phyloP scores from a whole-genome alignment of 2,888 invertebrate genomes.

The Liposcelis brunnea region DNA sequence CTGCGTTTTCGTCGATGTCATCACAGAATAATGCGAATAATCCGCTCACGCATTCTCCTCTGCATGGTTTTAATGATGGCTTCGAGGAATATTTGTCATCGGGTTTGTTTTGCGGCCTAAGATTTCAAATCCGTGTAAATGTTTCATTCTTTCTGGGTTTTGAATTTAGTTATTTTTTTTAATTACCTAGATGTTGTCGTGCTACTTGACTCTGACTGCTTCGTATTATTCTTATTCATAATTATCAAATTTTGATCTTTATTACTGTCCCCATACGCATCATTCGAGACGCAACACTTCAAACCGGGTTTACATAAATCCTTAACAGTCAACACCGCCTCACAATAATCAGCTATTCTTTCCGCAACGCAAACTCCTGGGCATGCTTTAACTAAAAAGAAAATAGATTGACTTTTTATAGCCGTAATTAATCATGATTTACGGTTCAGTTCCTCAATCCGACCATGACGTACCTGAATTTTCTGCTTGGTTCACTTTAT shows the following conservation, averaged over 20 bases:
- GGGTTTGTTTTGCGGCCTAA: background rate
- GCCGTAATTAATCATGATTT: no score
- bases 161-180: no score
- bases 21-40: slow-evolving; percentile 74
- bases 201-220: slow-evolving; percentile 26
- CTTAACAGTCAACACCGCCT: slow-evolving; percentile 57
- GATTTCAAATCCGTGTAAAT: no score
- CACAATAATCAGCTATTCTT: slow-evolving; percentile 67
- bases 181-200: slow-evolving; percentile 23
- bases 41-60: slow-evolving; percentile 70
- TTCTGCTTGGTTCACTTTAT: no score
- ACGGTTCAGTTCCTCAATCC: no score
- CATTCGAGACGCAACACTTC: slow-evolving; percentile 66
- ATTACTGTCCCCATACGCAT: slow-evolving; percentile 49
- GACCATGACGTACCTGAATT: no score
- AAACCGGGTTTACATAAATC: slow-evolving; percentile 57
- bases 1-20: slow-evolving; percentile 60
- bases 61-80: slow-evolving; percentile 40
- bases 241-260: slow-evolving; percentile 52
- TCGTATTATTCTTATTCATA: slow-evolving; percentile 37
- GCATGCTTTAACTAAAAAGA: slow-evolving; percentile 35
- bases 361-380: slow-evolving; percentile 72
- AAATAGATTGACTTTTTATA: background rate
- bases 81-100: background rate
- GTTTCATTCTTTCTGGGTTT: no score